phyloP scores from a whole-genome alignment of 2,113 vertebrate genomes.

The Halichoeres trimaculatus region DNA sequence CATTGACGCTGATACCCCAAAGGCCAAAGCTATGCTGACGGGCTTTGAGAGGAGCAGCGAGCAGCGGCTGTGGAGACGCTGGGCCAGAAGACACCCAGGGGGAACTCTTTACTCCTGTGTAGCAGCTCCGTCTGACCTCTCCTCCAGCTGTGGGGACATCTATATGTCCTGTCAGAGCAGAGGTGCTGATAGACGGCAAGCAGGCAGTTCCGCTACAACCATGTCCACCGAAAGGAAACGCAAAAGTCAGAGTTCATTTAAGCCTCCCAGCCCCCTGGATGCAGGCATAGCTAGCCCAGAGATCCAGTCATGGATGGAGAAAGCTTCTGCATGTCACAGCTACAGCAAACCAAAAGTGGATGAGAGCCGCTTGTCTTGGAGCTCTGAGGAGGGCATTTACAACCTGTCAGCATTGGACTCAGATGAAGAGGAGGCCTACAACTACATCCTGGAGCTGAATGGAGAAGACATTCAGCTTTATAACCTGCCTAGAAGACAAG shows the following conservation, averaged over 20 bases:
- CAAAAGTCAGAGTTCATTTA: neutral
- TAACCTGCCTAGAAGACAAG: slow-evolving; percentile 22
- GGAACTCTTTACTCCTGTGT: neutral
- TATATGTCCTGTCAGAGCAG: neutral
- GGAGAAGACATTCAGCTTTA: slow-evolving; percentile 56
- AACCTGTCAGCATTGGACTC: slow-evolving; percentile 64
- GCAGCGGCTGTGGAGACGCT: slow-evolving; percentile 61
- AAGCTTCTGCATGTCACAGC: neutral
- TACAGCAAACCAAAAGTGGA: neutral
- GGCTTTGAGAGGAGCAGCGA: slow-evolving; percentile 51
- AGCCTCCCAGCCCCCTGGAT: slow-evolving; percentile 47
- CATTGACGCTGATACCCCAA: neutral
- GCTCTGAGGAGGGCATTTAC: slow-evolving; percentile 69
- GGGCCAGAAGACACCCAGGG: slow-evolving; percentile 48
- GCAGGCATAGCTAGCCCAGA: slow-evolving; percentile 22
- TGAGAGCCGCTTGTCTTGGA: slow-evolving; percentile 53
- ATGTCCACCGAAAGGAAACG: slow-evolving; percentile 6
- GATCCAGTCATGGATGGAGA: slow-evolving; percentile 60
- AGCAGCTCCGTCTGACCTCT: neutral
- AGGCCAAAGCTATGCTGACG: slow-evolving; percentile 37
- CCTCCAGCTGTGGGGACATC: neutral
- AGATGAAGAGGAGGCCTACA: slow-evolving; percentile 74
- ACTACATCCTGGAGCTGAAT: slow-evolving; percentile 77
- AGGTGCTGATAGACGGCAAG: neutral
- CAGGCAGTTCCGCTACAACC: neutral